A percentile compares a stretch with the other conserved stretches of the same genome.
These are phyloP conservation scores for Ptychobarbus kaznakovi DNA, from an alignment of 2,797 vertebrate genomes.

Conservation along the genomic window DNA sequence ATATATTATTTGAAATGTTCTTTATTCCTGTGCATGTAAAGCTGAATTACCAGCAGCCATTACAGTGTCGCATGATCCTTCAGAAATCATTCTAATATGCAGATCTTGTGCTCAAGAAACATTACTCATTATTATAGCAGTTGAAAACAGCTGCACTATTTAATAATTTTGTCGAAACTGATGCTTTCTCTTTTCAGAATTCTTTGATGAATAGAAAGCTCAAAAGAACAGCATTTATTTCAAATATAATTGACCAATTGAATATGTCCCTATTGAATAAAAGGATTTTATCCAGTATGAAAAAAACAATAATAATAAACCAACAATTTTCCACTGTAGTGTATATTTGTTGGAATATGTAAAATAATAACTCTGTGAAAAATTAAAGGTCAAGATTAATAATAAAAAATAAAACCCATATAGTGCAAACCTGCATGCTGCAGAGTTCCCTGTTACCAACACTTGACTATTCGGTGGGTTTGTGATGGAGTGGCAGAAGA, in stretches of 20 bases:
- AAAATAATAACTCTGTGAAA: background rate
- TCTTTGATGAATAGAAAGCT: background rate
- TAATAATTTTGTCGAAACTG: background rate
- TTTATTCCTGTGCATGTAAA: background rate
- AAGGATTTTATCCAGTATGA: background rate
- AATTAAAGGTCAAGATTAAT: constrained; percentile 36
- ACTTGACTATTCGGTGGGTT: constrained; percentile 62
- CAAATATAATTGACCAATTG: background rate
- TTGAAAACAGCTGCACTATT: background rate
- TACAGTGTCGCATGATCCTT: background rate
- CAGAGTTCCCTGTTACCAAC: constrained; percentile 23
- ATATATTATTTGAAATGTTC: background rate
- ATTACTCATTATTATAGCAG: no score
- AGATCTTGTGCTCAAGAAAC: background rate
- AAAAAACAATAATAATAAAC: background rate
- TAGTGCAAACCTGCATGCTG: background rate
- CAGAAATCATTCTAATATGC: background rate
- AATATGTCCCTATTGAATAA: background rate
- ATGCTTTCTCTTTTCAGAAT: background rate
- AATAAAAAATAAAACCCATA: background rate
- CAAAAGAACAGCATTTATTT: background rate
- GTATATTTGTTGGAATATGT: background rate
- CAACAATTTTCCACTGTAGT: background rate
- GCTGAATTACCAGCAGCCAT: background rate
- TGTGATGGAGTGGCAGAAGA: constrained; percentile 75